Conservation (phyloP, 2,797 vertebrate genomes). For the Poeciliopsis turneri region DNA sequence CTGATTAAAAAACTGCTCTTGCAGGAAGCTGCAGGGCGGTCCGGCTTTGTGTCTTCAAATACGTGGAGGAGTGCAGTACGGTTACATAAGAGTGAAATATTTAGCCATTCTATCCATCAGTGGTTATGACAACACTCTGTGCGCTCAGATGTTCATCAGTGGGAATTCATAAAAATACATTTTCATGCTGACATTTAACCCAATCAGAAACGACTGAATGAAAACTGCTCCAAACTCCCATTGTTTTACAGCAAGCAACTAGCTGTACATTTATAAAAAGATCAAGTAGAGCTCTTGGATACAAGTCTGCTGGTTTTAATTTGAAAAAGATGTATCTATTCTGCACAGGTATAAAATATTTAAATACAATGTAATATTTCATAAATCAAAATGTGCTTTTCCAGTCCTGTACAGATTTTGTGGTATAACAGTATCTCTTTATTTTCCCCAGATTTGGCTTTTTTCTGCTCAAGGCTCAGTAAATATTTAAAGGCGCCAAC, state of each 20-base stretch:
- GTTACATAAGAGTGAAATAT: conserved; percentile 71
- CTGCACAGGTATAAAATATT: neutral
- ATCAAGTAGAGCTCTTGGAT: neutral
- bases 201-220: neutral
- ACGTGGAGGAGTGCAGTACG: conserved; percentile 59
- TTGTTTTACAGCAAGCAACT: neutral
- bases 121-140: conserved; percentile 43
- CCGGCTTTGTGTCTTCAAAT: conserved; percentile 36
- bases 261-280: neutral
- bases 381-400: neutral
- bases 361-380: neutral
- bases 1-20: conserved; percentile 24
- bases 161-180: neutral
- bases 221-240: neutral
- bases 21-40: conserved; percentile 24
- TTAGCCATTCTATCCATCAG: conserved; percentile 23
- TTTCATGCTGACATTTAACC: neutral
- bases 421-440: conserved; percentile 18
- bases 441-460: conserved; percentile 1
- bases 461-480: conserved; percentile 18
- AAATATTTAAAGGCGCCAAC: conserved; percentile 18
- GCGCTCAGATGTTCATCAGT: conserved; percentile 11
- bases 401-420: neutral
- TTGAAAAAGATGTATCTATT: neutral
- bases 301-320: neutral